Percentiles rank a stretch among this genome's conserved stretches.
Conservation (phyloP, 2,113 vertebrate genomes). For the Corythaixoides concolor region DNA sequence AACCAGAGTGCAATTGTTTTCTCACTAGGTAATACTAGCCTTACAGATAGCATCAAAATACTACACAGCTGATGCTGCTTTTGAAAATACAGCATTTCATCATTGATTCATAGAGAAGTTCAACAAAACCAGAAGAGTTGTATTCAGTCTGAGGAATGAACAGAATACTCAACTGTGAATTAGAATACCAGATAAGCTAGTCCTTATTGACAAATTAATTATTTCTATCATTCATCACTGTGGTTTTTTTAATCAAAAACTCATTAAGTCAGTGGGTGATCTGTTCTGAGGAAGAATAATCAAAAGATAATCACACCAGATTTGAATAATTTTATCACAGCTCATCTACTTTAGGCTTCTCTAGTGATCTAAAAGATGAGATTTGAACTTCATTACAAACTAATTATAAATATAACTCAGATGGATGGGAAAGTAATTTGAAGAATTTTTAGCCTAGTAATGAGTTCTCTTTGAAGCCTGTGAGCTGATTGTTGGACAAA, state of each 20-base stretch:
- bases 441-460: slow-evolving; percentile 70
- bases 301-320: slow-evolving; percentile 62
- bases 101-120: slow-evolving; percentile 8
- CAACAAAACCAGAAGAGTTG: slow-evolving; percentile 1
- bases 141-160: slow-evolving; percentile 43
- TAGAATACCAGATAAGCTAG: slow-evolving; percentile 20
- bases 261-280: slow-evolving; percentile 48
- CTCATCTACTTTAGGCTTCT: slow-evolving; percentile 50
- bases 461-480: slow-evolving; percentile 73
- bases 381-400: slow-evolving; percentile 72
- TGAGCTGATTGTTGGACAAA: slow-evolving; percentile 62
- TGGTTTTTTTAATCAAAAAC: slow-evolving; percentile 20
- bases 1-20: not conserved
- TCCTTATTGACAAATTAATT: slow-evolving; percentile 50
- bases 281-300: slow-evolving; percentile 60
- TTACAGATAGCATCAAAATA: not conserved
- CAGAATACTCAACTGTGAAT: not conserved
- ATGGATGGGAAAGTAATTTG: slow-evolving; percentile 72
- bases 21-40: not conserved
- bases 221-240: not conserved
- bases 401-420: slow-evolving; percentile 70
- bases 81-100: not conserved
- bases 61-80: not conserved
- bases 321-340: slow-evolving; percentile 67
- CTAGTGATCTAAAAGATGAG: slow-evolving; percentile 61